Percentiles rank a stretch among this genome's conserved stretches.
Evolutionary conservation across 2,113 vertebrate species (phyloP).

Genomic region (Morone chrysops): DNA sequence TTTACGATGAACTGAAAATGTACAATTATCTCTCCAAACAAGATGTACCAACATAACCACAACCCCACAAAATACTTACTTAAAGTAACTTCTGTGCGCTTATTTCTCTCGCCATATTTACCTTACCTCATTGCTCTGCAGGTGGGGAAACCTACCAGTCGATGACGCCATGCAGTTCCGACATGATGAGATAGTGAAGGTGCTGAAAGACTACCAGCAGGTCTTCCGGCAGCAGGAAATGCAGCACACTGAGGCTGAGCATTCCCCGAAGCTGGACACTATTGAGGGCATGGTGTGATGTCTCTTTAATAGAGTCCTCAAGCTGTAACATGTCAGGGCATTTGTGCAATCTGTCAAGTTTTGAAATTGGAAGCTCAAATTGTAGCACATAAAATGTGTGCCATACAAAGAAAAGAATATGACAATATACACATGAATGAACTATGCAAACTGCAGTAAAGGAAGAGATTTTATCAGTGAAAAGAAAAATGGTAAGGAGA

Average conservation of each 20-base stretch:
- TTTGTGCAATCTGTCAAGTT: slow-evolving; percentile 29
- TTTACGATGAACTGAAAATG: not conserved
- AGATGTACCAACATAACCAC: not conserved
- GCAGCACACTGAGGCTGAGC: slow-evolving; percentile 44
- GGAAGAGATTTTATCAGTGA: not conserved
- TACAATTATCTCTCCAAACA: not conserved
- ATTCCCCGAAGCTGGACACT: slow-evolving; percentile 77
- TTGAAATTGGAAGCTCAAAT: not conserved
- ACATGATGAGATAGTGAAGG: slow-evolving; percentile 81
- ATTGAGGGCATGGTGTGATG: slow-evolving; percentile 85
- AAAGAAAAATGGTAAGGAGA: not conserved
- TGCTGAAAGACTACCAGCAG: slow-evolving; percentile 87
- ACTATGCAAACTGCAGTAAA: not conserved
- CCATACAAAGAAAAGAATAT: not conserved
- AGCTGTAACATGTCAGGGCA: not conserved
- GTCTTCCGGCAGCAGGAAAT: slow-evolving; percentile 61
- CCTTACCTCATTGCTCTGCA: slow-evolving; percentile 48
- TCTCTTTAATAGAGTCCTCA: not conserved
- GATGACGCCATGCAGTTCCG: slow-evolving; percentile 89
- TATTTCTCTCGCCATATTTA: not conserved
- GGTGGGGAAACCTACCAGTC: slow-evolving; percentile 89
- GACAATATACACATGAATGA: not conserved
- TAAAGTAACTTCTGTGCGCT: not conserved
- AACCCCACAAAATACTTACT: not conserved
- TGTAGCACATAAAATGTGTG: not conserved